Conservation (phyloP, 2,888 invertebrate species). For the Ernsta delagoae region DNA sequence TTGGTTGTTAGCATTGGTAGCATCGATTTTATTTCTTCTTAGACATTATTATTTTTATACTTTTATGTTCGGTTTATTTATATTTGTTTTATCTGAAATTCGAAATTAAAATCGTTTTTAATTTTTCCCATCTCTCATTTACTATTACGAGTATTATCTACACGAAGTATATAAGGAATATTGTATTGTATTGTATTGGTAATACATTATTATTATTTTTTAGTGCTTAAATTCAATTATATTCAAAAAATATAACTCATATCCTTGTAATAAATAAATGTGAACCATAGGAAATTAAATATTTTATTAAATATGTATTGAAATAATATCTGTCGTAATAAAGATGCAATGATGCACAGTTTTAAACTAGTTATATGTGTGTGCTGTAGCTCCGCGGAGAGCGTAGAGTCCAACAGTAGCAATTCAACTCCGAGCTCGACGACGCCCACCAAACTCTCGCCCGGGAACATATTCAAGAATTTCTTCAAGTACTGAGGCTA, state of each 20-base stretch:
- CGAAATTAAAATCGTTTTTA: too few relatives aligned
- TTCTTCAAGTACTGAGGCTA: conserved; percentile 94
- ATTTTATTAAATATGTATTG: background rate
- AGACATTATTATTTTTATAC: too few relatives aligned
- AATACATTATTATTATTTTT: too few relatives aligned
- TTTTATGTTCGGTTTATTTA: too few relatives aligned
- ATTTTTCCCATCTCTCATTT: too few relatives aligned
- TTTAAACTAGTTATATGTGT: conserved; percentile 41
- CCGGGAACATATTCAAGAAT: conserved; percentile 97
- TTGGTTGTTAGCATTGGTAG: too few relatives aligned
- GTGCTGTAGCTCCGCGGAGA: conserved; percentile 66
- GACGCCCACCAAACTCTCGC: conserved; percentile 91
- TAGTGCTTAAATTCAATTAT: too few relatives aligned
- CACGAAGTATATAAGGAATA: too few relatives aligned
- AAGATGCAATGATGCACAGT: conserved; percentile 9
- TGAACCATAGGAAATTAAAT: background rate
- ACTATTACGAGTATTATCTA: too few relatives aligned
- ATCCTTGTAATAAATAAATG: background rate
- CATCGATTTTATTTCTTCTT: too few relatives aligned
- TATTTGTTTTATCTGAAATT: too few relatives aligned
- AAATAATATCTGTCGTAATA: background rate
- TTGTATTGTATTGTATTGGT: too few relatives aligned
- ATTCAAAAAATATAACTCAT: background rate
- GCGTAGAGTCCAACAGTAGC: conserved; percentile 76
- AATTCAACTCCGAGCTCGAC: conserved; percentile 73